Evolutionary conservation across 2,113 vertebrate genomes (phyloP).

Genomic region (Chrysemys picta): DNA sequence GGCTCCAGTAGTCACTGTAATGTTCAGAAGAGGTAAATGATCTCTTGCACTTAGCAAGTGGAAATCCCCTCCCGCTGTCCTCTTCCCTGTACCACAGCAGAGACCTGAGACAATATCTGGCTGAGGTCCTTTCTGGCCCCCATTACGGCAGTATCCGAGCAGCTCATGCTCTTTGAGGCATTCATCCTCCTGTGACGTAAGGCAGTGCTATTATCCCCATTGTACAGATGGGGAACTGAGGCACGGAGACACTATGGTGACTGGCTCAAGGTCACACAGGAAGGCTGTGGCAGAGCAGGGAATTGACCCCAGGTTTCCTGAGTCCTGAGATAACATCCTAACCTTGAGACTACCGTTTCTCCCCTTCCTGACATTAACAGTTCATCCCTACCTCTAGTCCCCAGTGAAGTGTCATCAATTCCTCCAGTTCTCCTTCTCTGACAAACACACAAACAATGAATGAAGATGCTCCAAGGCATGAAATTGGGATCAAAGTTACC

Average conservation of each 20-base stretch:
- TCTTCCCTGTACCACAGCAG: neutral
- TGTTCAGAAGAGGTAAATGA: neutral
- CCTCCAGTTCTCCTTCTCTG: neutral
- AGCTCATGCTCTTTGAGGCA: neutral
- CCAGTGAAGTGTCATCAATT: neutral
- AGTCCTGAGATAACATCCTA: neutral
- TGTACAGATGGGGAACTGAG: neutral
- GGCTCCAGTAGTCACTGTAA: neutral
- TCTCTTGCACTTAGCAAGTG: constrained; percentile 33
- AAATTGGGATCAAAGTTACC: neutral
- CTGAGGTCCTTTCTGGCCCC: neutral
- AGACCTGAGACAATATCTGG: neutral
- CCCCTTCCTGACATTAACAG: neutral
- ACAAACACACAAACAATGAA: neutral
- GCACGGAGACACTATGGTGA: neutral
- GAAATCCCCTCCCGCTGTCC: constrained; percentile 51
- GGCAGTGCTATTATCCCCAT: neutral
- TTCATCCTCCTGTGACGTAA: neutral
- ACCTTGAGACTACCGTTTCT: neutral
- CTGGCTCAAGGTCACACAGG: neutral
- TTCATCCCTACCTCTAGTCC: neutral
- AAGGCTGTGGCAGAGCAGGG: neutral
- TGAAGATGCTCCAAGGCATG: neutral
- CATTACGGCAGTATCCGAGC: neutral
- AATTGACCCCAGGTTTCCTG: neutral